Evolutionary conservation across 92 coral and sea anemone species (phyloP).

Genomic region (Epizoanthus rinbou): DNA sequence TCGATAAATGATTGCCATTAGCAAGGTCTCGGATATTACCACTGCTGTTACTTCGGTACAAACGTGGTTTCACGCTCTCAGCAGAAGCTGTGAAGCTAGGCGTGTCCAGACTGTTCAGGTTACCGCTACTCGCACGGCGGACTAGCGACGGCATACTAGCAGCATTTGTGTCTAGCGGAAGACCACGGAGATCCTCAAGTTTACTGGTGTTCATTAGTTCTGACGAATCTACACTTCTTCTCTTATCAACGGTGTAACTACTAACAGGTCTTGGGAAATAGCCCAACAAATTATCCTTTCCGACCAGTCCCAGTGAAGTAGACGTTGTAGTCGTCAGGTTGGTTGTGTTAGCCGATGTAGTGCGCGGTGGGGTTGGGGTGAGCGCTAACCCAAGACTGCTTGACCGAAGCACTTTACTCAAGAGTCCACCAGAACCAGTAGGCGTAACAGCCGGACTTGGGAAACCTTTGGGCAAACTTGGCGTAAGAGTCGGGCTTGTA

Average conservation of each 20-base stretch:
- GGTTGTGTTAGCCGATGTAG: conserved; percentile 75
- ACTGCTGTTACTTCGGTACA: conserved; percentile 82
- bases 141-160: conserved; percentile 75
- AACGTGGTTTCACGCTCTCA: conserved; percentile 46
- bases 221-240: conserved; percentile 71
- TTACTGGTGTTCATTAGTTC: conserved; percentile 45
- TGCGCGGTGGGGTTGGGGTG: conserved; percentile 69
- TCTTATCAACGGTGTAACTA: conserved; percentile 56
- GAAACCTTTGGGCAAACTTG: conserved; percentile 36
- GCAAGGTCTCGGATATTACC: conserved; percentile 85
- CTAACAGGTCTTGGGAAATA: conserved; percentile 58
- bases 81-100: conserved; percentile 26
- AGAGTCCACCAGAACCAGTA: conserved; percentile 61
- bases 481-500: conserved; percentile 38
- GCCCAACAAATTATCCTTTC: conserved; percentile 83
- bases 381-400: conserved; percentile 66
- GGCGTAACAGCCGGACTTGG: conserved; percentile 46
- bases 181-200: conserved; percentile 17
- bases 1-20: conserved; percentile 20
- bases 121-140: conserved; percentile 94
- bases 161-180: conserved; percentile 37
- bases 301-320: conserved; percentile 64
- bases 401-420: conserved; percentile 77
- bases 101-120: conserved; percentile 72
- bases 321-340: conserved; percentile 63